Evolutionary conservation across 1,140 invertebrate genomes (phyloP).

Genomic region (Lasioglossum baleicum): DNA sequence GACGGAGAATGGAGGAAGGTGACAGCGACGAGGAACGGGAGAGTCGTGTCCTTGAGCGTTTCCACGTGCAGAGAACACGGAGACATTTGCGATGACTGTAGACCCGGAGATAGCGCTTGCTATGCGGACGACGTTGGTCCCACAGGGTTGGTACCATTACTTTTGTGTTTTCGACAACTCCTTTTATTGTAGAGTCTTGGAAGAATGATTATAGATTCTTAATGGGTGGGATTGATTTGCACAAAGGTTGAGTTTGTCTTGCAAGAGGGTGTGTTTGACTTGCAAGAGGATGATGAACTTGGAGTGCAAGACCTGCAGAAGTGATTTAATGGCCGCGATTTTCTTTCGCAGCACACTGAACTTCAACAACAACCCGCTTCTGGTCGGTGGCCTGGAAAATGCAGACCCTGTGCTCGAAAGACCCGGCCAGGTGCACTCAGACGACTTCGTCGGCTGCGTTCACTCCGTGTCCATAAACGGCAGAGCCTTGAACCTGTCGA

Average conservation of each 20-base stretch:
- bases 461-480: constrained; percentile 94
- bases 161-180: neutral
- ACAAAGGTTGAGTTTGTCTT: no score
- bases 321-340: no score
- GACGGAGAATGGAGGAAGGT: constrained; percentile 95
- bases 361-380: constrained; percentile 92
- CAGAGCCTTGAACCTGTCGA: constrained; percentile 87
- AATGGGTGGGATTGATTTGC: no score
- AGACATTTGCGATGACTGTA: constrained; percentile 91
- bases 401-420: constrained; percentile 92
- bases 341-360: constrained; percentile 88
- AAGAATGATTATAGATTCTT: no score
- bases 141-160: constrained; percentile 84
- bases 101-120: constrained; percentile 88
- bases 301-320: no score
- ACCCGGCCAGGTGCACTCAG: constrained; percentile 92
- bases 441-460: constrained; percentile 96
- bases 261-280: no score
- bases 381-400: constrained; percentile 91
- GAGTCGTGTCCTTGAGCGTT: constrained; percentile 91
- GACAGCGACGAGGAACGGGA: constrained; percentile 92
- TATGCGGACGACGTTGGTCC: constrained; percentile 92
- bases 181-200: no score
- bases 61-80: constrained; percentile 90
- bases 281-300: no score